Percentiles rank a stretch among this genome's conserved stretches.
Evolutionary conservation across 2,797 vertebrate species (phyloP).

Genomic region (Ficedula albicollis): DNA sequence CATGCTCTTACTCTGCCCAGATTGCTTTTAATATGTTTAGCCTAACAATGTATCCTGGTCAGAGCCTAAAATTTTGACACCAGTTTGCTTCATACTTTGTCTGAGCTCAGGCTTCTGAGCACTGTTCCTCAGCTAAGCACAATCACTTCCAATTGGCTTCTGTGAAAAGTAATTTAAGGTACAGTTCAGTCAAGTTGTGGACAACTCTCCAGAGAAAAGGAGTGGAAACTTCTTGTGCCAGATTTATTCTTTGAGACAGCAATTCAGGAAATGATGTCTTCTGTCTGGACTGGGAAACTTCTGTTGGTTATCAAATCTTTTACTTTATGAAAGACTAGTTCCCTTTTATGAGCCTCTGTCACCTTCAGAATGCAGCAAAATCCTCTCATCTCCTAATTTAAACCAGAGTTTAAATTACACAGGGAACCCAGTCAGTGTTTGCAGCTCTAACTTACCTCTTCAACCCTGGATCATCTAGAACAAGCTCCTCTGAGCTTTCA

Average conservation of each 20-base stretch:
- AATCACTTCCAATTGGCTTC: neutral
- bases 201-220: neutral
- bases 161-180: neutral
- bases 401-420: neutral
- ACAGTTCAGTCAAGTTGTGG: neutral
- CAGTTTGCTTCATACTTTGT: neutral
- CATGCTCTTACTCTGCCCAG: neutral
- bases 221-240: neutral
- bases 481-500: neutral
- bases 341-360: neutral
- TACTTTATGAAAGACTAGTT: neutral
- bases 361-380: neutral
- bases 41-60: neutral
- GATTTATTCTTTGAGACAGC: neutral
- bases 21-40: neutral
- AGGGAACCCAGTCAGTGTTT: neutral
- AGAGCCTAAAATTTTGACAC: neutral
- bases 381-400: neutral
- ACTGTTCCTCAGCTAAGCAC: neutral
- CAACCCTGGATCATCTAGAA: neutral
- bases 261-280: neutral
- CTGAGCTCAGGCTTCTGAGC: neutral
- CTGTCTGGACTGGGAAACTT: neutral
- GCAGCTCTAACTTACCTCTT: neutral
- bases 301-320: neutral